phyloP scores from a whole-genome alignment of 1,140 invertebrate genomes.

The Camponotus floridanus region DNA sequence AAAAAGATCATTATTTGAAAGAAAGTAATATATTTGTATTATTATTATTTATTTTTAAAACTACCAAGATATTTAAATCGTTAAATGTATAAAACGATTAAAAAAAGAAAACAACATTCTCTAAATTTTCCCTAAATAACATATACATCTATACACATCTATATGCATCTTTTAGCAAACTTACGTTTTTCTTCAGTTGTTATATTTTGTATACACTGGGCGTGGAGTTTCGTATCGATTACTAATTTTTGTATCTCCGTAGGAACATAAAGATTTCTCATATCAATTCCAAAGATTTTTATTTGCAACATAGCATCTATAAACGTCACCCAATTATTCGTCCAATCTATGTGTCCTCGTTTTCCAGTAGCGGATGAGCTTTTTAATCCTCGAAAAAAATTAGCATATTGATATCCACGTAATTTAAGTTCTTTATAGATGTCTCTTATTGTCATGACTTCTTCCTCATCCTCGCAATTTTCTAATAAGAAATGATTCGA shows the following conservation, averaged over 20 bases:
- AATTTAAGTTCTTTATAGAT: constrained; percentile 97
- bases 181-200: constrained; percentile 80
- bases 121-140: no score
- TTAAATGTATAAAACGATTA: no score
- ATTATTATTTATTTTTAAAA: no score
- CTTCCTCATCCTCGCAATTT: constrained; percentile 66
- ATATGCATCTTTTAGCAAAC: neutral
- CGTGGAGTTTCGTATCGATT: constrained; percentile 91
- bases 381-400: constrained; percentile 87
- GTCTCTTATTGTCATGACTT: constrained; percentile 91
- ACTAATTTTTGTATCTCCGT: constrained; percentile 93
- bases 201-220: constrained; percentile 82
- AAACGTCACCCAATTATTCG: constrained; percentile 96
- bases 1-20: neutral
- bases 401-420: constrained; percentile 95
- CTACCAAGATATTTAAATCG: no score
- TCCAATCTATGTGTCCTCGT: no score
- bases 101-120: no score
- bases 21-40: no score
- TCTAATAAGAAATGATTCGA: neutral
- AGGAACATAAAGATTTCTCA: constrained; percentile 92
- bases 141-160: no score
- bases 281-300: constrained; percentile 91
- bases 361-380: no score
- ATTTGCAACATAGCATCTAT: constrained; percentile 97